Percentiles rank a stretch among this genome's conserved stretches.
Evolutionary conservation across 1,140 invertebrate genomes (phyloP).

Genomic region (Dendroctonus valens): DNA sequence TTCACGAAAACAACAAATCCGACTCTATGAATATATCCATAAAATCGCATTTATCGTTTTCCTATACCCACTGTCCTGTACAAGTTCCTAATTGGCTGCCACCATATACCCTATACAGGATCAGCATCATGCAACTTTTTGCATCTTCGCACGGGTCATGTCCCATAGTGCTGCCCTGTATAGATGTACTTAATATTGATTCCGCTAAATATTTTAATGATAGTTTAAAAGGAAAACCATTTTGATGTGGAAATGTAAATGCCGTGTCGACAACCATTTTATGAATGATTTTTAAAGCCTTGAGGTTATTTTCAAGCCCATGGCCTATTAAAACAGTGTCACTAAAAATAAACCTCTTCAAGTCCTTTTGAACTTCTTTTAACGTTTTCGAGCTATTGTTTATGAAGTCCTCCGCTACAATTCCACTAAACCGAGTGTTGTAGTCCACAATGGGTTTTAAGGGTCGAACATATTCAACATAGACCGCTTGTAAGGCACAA

Average conservation of each 20-base stretch:
- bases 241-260: slow-evolving; percentile 76
- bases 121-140: slow-evolving; percentile 76
- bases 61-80: no score
- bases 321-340: slow-evolving; percentile 94
- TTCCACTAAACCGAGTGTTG: slow-evolving; percentile 62
- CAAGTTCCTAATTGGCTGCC: slow-evolving; percentile 7
- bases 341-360: slow-evolving; percentile 72
- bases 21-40: no score
- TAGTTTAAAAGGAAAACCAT: slow-evolving; percentile 72
- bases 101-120: slow-evolving; percentile 61
- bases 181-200: slow-evolving; percentile 68
- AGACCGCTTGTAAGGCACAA: slow-evolving; percentile 72
- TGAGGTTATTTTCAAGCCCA: slow-evolving; percentile 90
- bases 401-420: slow-evolving; percentile 58
- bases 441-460: slow-evolving; percentile 76
- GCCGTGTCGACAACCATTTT: slow-evolving; percentile 84
- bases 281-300: slow-evolving; percentile 82
- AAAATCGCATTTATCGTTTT: no score
- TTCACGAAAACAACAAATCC: no score
- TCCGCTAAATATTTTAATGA: slow-evolving; percentile 75
- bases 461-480: slow-evolving; percentile 79
- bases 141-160: slow-evolving; percentile 92
- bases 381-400: slow-evolving; percentile 72
- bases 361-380: slow-evolving; percentile 79
- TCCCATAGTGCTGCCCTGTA: slow-evolving; percentile 68